Conservation (phyloP, 2,888 invertebrate species). For the Ferrisia virgata region DNA sequence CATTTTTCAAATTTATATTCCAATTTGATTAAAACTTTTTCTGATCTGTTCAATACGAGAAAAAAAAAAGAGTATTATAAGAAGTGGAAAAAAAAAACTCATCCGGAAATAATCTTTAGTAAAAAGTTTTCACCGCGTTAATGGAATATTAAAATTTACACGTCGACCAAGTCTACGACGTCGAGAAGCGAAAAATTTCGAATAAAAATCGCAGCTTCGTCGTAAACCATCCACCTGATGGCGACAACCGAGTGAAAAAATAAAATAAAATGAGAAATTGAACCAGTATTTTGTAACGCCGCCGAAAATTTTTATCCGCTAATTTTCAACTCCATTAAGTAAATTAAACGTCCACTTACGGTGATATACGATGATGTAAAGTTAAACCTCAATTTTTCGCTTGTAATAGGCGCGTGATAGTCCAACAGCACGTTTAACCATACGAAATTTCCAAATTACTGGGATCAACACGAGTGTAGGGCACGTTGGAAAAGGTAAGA, state of each 20-base stretch:
- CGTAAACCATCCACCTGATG: not conserved
- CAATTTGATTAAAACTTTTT: constrained; percentile 19
- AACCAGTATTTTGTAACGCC: not conserved
- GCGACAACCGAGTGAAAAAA: not conserved
- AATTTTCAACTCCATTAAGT: constrained; percentile 17
- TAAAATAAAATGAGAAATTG: not conserved
- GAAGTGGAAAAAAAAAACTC: not conserved
- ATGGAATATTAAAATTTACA: constrained; percentile 33
- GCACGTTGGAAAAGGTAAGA: no score
- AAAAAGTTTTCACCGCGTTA: constrained; percentile 13
- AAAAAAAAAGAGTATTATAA: not conserved
- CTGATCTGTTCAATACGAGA: constrained; percentile 4
- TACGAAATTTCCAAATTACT: not conserved
- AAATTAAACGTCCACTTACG: constrained; percentile 10
- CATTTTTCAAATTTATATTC: constrained; percentile 18
- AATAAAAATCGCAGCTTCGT: not conserved
- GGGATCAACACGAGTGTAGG: not conserved
- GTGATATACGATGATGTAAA: not conserved
- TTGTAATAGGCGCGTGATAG: not conserved
- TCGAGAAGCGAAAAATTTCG: not conserved
- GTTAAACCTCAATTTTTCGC: not conserved
- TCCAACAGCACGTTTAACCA: not conserved
- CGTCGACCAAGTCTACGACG: not conserved
- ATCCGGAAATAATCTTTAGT: not conserved
- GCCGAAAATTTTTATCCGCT: not conserved